A percentile compares a stretch with the other conserved stretches of the same genome.
phyloP scores from a whole-genome alignment of 2,797 vertebrate genomes.

The Argya squamiceps region DNA sequence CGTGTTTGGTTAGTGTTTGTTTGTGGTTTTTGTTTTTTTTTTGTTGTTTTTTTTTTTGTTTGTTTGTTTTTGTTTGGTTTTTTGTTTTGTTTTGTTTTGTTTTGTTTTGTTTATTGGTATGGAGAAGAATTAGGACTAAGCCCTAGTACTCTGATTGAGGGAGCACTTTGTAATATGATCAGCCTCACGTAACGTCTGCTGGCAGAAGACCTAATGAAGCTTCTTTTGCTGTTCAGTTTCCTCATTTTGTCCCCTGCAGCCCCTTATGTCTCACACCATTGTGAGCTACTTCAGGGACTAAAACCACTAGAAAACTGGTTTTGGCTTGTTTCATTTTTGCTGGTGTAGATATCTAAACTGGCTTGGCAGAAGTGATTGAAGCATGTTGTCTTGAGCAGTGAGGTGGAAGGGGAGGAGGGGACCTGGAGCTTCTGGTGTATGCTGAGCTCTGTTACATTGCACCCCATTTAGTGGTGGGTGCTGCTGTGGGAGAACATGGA shows the following conservation, averaged over 20 bases:
- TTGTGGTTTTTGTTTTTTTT: too few relatives aligned
- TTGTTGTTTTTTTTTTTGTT: not conserved
- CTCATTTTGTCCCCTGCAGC: not conserved
- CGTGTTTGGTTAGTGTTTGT: too few relatives aligned
- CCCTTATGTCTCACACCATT: not conserved
- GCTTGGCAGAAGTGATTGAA: not conserved
- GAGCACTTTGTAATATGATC: not conserved
- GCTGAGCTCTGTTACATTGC: not conserved
- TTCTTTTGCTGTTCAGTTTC: not conserved
- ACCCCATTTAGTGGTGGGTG: not conserved
- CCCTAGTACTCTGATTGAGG: not conserved
- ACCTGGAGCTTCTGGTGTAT: not conserved
- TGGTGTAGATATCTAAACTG: not conserved
- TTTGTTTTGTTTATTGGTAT: not conserved
- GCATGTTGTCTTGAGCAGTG: not conserved
- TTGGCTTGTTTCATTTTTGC: not conserved
- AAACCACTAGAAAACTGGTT: not conserved
- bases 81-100: too few relatives aligned
- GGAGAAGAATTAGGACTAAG: not conserved
- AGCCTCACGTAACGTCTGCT: not conserved
- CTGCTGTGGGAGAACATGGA: not conserved
- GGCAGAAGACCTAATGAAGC: not conserved
- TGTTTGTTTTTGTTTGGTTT: too few relatives aligned
- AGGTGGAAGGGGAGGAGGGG: not conserved
- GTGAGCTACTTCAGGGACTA: not conserved